These are phyloP conservation scores for Coenonympha glycerion DNA, from an alignment of 2,888 invertebrate species.

Conservation along the genomic window DNA sequence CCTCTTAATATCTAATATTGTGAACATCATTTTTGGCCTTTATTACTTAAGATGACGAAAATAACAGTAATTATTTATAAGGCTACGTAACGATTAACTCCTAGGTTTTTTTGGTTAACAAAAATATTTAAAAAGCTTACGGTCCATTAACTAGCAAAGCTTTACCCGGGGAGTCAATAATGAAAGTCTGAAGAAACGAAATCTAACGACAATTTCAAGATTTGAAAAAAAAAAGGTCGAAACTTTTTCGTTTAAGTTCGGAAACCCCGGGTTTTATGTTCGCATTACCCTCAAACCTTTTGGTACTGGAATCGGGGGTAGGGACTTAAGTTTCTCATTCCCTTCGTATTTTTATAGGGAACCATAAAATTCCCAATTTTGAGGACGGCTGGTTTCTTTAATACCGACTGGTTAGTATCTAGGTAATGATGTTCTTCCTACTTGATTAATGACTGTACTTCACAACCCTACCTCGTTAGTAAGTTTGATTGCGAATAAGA, in stretches of 20 bases:
- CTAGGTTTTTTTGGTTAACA: not conserved
- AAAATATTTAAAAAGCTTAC: not conserved
- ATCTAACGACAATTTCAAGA: slow-evolving; percentile 44
- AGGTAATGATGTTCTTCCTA: slow-evolving; percentile 9
- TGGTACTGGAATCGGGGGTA: slow-evolving; percentile 39
- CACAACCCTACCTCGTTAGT: too few relatives aligned
- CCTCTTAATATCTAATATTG: too few relatives aligned
- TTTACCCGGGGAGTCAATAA: slow-evolving; percentile 32
- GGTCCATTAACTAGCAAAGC: slow-evolving; percentile 19
- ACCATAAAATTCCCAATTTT: slow-evolving; percentile 48
- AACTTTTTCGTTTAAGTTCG: slow-evolving; percentile 57
- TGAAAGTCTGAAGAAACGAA: slow-evolving; percentile 34
- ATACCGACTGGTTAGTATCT: slow-evolving; percentile 25
- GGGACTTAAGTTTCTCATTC: slow-evolving; percentile 32
- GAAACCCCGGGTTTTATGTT: slow-evolving; percentile 50
- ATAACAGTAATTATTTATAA: too few relatives aligned
- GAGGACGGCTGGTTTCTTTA: slow-evolving; percentile 35
- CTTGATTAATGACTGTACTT: too few relatives aligned
- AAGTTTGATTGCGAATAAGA: too few relatives aligned
- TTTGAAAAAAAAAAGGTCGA: slow-evolving; percentile 56
- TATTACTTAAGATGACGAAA: too few relatives aligned
- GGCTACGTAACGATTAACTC: too few relatives aligned
- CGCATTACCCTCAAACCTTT: slow-evolving; percentile 55
- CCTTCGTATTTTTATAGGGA: slow-evolving; percentile 35
- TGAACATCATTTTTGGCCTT: too few relatives aligned